Evolutionary conservation across 2,113 vertebrate species (phyloP).

Genomic region (Columba janthina): DNA sequence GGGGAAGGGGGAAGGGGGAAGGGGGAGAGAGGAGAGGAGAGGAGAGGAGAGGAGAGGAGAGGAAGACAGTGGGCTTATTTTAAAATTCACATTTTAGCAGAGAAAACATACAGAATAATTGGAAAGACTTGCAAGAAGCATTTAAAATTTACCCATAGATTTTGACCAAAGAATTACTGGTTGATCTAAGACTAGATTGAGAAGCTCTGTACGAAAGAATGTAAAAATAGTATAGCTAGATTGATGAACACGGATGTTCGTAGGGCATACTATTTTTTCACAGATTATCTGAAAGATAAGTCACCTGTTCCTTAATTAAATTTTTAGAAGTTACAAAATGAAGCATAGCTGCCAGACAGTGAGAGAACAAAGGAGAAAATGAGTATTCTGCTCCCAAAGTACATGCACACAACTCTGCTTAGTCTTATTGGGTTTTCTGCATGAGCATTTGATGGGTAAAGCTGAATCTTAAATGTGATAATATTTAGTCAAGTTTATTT

Average conservation of each 20-base stretch:
- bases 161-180: background rate
- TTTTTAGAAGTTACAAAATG: slow-evolving; percentile 33
- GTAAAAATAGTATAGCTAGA: background rate
- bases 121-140: background rate
- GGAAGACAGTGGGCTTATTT: background rate
- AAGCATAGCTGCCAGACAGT: background rate
- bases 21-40: too few species aligned
- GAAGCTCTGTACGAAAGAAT: background rate
- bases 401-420: too few species aligned
- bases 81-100: slow-evolving; percentile 28
- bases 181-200: background rate
- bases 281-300: background rate
- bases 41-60: background rate
- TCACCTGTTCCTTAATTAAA: background rate
- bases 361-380: background rate
- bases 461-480: background rate
- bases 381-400: background rate
- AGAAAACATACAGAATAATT: slow-evolving; percentile 9
- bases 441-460: background rate
- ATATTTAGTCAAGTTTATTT: background rate
- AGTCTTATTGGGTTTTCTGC: background rate
- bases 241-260: background rate
- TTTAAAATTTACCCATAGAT: background rate
- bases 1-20: background rate
- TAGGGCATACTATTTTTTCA: background rate